Evolutionary conservation across 2,113 vertebrate genomes (phyloP), one percentile per base, ranked within the genome.

Genomic region (Cololabis saira): DNA sequence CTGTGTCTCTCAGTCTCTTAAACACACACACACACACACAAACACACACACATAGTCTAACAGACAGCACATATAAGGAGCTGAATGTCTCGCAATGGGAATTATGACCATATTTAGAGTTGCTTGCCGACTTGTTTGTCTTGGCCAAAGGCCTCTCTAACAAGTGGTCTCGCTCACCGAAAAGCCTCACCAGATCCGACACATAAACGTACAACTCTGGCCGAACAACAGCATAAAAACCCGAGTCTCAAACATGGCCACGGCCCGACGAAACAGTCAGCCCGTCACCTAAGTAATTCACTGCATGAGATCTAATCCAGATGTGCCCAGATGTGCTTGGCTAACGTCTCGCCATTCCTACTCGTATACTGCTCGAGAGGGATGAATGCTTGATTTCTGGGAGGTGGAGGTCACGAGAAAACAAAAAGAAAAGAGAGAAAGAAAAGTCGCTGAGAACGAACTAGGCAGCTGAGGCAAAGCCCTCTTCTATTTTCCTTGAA

Each of bases 41-140:
- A 33, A 58, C 52, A 62, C 61, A 61, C 63, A 56, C 65, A 37
- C 33, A 37, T 37, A 37, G 6, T 69, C 62, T 51, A 50, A 79
- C 79, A 77, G 79, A 71, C 80, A 74, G 93, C 82, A 91, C 93
- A 90, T 94, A 93, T 92, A 94, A 92, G 93, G 93, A 92, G 88
- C 61, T 92, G 81, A 87, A 86, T 78, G 68, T 87, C 82, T 86
- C 85, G 90, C 87, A 87, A 81, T 90, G 84, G 82, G 87, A 89
- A 86, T 89, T 85, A 73, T 90, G 92, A 92, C 93, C 92, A 93
- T 94, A 94, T 94, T 93, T 94, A 94, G 93, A 87, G 83, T 52
- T 83, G 83, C 71, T 61, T 69, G 81, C 66, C 74, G 65, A 71
- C 65, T 81, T 90, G 88, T 92, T 93, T 92, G 82, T 86, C 81